phyloP scores from a whole-genome alignment of 2,797 vertebrate species.

The Alauda arvensis region DNA sequence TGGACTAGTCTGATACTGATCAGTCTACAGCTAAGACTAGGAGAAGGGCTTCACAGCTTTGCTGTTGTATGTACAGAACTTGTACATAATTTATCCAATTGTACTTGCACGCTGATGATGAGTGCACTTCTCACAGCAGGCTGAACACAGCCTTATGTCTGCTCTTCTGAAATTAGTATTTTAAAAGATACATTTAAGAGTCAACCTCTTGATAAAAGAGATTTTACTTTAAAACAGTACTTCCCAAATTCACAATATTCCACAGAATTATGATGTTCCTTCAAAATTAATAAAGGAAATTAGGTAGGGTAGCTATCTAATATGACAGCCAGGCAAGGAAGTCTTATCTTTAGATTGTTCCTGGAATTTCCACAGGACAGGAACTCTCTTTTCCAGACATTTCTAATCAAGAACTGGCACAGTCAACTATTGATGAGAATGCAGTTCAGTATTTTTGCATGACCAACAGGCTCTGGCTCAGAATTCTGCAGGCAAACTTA shows the following conservation, averaged over 20 bases:
- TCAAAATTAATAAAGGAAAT: not conserved
- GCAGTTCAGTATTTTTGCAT: not conserved
- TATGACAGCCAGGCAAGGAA: not conserved
- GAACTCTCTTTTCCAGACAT: not conserved
- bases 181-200: not conserved
- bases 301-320: not conserved
- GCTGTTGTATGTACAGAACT: not conserved
- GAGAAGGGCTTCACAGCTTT: not conserved
- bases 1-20: too few relatives aligned
- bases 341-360: not conserved
- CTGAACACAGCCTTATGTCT: not conserved
- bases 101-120: not conserved
- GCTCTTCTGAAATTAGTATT: not conserved
- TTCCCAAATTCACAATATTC: not conserved
- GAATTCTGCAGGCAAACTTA: not conserved
- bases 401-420: not conserved
- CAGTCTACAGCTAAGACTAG: not conserved
- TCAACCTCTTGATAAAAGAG: not conserved
- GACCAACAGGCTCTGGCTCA: not conserved
- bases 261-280: not conserved
- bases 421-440: not conserved
- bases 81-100: accelerated
- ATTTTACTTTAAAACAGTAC: not conserved
- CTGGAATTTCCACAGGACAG: not conserved
- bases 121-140: not conserved